These are phyloP conservation scores for Syrrhaptes paradoxus DNA, from an alignment of 2,113 vertebrate species.

Conservation along the genomic window DNA sequence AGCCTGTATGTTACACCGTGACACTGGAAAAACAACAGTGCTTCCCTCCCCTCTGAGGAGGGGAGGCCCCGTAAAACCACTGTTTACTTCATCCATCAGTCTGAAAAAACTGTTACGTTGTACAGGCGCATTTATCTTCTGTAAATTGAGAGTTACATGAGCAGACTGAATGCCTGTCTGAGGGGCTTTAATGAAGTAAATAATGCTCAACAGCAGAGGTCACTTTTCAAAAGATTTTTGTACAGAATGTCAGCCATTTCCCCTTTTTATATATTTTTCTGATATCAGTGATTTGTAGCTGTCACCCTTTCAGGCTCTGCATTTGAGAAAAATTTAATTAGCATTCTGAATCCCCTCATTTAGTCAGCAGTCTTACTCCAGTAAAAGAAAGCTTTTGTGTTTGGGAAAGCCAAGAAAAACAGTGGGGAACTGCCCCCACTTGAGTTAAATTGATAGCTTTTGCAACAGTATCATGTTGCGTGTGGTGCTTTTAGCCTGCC, in stretches of 20 bases:
- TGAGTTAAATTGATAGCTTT: constrained; percentile 13
- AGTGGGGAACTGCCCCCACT: constrained; percentile 3
- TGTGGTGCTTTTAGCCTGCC: constrained; percentile 2
- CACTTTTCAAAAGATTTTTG: neutral
- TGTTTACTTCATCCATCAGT: neutral
- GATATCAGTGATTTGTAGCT: neutral
- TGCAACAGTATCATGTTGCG: constrained; percentile 19
- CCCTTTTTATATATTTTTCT: neutral
- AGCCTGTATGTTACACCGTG: neutral
- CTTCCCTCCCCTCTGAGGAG: neutral
- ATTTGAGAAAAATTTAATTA: neutral
- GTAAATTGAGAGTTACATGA: neutral
- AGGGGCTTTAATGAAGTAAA: neutral
- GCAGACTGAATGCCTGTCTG: neutral
- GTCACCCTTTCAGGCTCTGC: neutral
- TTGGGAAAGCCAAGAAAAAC: constrained; percentile 15
- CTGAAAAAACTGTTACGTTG: neutral
- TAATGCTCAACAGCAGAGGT: neutral
- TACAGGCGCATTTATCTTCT: neutral
- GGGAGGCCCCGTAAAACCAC: neutral
- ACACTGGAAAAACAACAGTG: neutral
- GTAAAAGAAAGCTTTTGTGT: constrained; percentile 45
- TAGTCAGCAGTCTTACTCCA: neutral
- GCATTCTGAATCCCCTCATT: constrained; percentile 1
- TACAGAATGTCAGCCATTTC: neutral